Percentiles rank a stretch among this genome's conserved stretches.
phyloP scores from a whole-genome alignment of 2,113 vertebrate species.

The Dasyurus viverrinus region DNA sequence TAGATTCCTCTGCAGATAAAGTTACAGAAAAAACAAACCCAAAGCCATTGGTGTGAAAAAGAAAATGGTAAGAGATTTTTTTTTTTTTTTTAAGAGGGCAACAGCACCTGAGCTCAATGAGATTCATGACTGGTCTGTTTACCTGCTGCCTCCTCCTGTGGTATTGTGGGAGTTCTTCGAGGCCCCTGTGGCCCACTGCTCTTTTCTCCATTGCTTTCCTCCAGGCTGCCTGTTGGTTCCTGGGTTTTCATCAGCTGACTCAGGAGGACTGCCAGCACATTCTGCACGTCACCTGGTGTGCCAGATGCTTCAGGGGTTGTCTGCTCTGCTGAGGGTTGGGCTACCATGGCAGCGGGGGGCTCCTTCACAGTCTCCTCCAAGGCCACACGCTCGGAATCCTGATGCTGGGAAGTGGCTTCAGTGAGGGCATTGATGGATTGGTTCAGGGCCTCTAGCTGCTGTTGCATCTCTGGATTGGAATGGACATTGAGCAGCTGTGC shows the following conservation, averaged over 20 bases:
- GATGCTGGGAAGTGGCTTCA: slow-evolving; percentile 89
- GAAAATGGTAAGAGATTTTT: slow-evolving; percentile 71
- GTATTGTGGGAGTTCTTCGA: slow-evolving; percentile 82
- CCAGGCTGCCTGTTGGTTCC: slow-evolving; percentile 87
- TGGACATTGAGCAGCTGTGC: slow-evolving; percentile 94
- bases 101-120: slow-evolving; percentile 69
- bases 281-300: slow-evolving; percentile 94
- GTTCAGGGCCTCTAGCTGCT: slow-evolving; percentile 92
- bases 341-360: slow-evolving; percentile 80
- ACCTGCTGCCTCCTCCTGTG: slow-evolving; percentile 86
- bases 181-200: slow-evolving; percentile 87
- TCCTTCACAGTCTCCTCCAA: slow-evolving; percentile 78
- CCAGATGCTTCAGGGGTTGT: slow-evolving; percentile 81
- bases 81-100: slow-evolving; percentile 55
- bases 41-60: slow-evolving; percentile 74
- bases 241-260: slow-evolving; percentile 96
- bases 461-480: slow-evolving; percentile 92
- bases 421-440: slow-evolving; percentile 93
- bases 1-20: slow-evolving; percentile 71
- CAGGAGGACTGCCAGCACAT: slow-evolving; percentile 93
- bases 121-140: slow-evolving; percentile 82
- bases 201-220: slow-evolving; percentile 95
- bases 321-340: slow-evolving; percentile 85
- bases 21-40: slow-evolving; percentile 75
- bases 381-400: slow-evolving; percentile 79